Conservation (phyloP, 2,888 invertebrate genomes). For the Acrobasis repandana region DNA sequence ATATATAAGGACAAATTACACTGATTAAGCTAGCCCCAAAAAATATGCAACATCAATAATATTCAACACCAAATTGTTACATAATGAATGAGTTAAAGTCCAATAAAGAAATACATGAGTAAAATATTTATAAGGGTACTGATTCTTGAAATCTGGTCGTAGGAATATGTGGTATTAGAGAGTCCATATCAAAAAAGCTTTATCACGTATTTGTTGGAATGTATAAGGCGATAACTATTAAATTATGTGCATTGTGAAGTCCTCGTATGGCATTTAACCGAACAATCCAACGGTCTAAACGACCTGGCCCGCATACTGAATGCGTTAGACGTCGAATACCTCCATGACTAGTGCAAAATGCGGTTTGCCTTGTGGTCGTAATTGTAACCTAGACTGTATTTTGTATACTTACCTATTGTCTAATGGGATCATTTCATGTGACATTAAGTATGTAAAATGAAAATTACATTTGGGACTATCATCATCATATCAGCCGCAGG, state of each 20-base stretch:
- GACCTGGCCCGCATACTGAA: slow-evolving; percentile 33
- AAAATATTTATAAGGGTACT: neutral
- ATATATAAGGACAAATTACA: too few relatives aligned
- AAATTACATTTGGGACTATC: too few relatives aligned
- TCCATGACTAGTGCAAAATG: slow-evolving; percentile 40
- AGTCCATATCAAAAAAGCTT: neutral
- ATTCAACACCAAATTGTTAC: neutral
- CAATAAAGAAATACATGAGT: neutral
- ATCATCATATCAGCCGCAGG: too few relatives aligned
- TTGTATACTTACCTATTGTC: slow-evolving; percentile 13
- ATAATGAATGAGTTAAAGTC: neutral
- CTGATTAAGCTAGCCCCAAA: too few relatives aligned
- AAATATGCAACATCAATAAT: neutral
- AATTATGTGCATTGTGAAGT: neutral
- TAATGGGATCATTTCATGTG: too few relatives aligned
- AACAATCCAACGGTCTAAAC: slow-evolving; percentile 17
- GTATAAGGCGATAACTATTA: slow-evolving; percentile 6
- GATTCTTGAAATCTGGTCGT: neutral
- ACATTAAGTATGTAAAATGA: too few relatives aligned
- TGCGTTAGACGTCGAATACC: slow-evolving; percentile 32
- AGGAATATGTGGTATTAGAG: neutral
- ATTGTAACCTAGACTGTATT: slow-evolving; percentile 9
- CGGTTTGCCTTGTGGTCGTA: slow-evolving; percentile 56
- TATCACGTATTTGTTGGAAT: neutral
- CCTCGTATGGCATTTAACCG: slow-evolving; percentile 21